phyloP scores from a whole-genome alignment of 2,888 invertebrate species.

The Hipparchia semele region DNA sequence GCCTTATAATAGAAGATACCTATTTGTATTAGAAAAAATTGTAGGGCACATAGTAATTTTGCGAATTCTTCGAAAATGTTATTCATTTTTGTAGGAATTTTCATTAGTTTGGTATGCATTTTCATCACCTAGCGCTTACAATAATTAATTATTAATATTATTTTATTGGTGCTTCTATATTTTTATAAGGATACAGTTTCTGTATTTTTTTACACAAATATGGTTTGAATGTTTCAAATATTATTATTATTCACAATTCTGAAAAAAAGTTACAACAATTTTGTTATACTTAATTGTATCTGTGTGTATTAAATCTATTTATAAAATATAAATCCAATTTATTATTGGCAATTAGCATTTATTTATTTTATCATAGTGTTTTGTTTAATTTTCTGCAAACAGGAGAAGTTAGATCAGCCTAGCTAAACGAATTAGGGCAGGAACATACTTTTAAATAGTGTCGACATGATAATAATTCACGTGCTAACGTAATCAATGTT shows the following conservation, averaged over 20 bases:
- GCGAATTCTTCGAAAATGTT: background rate
- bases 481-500: no score
- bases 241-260: background rate
- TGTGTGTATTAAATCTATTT: background rate
- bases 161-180: conserved; percentile 30
- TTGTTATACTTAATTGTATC: conserved; percentile 1
- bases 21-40: background rate
- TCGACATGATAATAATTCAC: no score
- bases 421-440: conserved; percentile 43
- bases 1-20: background rate
- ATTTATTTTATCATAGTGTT: conserved; percentile 39
- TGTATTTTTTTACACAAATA: conserved; percentile 21
- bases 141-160: conserved; percentile 14
- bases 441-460: background rate
- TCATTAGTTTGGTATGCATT: conserved; percentile 14
- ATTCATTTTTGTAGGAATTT: background rate
- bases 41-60: background rate
- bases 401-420: conserved; percentile 49
- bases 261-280: conserved; percentile 9
- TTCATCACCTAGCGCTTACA: conserved; percentile 25
- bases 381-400: conserved; percentile 43
- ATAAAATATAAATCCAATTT: conserved; percentile 11
- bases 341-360: conserved; percentile 43
- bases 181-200: conserved; percentile 17
- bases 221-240: conserved; percentile 8